Evolutionary conservation across 1,140 invertebrate genomes (phyloP).

Genomic region (Lepidurus arcticus): DNA sequence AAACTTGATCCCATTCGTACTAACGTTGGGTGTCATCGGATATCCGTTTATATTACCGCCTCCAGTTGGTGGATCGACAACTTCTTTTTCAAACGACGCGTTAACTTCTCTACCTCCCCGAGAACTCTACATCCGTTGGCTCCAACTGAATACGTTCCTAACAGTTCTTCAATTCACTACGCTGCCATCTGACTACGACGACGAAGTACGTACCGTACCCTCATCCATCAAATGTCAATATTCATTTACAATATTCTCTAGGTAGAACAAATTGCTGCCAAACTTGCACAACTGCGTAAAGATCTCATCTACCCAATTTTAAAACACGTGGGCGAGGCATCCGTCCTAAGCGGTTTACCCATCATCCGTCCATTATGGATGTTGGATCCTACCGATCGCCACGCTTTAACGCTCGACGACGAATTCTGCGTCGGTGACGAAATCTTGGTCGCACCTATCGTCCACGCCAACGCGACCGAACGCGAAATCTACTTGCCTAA

Average conservation of each 20-base stretch:
- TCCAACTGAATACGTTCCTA: constrained; percentile 86
- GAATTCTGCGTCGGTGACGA: constrained; percentile 88
- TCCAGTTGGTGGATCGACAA: constrained; percentile 70
- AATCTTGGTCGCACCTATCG: constrained; percentile 82
- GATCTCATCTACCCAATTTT: constrained; percentile 40
- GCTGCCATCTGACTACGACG: constrained; percentile 76
- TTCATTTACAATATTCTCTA: background rate
- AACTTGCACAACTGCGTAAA: constrained; percentile 65
- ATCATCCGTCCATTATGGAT: constrained; percentile 87
- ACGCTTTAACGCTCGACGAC: constrained; percentile 70
- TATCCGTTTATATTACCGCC: constrained; percentile 90
- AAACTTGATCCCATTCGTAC: constrained; percentile 72
- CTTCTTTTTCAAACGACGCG: background rate
- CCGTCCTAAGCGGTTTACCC: constrained; percentile 70
- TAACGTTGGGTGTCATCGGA: constrained; percentile 78
- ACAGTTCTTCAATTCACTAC: constrained; percentile 87
- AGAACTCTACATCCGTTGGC: constrained; percentile 88
- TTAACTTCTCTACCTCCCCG: constrained; percentile 58
- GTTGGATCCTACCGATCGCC: constrained; percentile 71
- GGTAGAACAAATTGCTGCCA: constrained; percentile 68
- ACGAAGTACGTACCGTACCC: constrained; percentile 48
- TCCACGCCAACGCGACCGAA: constrained; percentile 58
- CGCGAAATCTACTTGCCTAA: constrained; percentile 75
- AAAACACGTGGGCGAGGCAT: constrained; percentile 50
- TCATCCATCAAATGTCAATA: too few species aligned